A percentile compares a stretch with the other conserved stretches of the same genome.
Conservation (phyloP, 2,888 invertebrate genomes). For the Labia minor region DNA sequence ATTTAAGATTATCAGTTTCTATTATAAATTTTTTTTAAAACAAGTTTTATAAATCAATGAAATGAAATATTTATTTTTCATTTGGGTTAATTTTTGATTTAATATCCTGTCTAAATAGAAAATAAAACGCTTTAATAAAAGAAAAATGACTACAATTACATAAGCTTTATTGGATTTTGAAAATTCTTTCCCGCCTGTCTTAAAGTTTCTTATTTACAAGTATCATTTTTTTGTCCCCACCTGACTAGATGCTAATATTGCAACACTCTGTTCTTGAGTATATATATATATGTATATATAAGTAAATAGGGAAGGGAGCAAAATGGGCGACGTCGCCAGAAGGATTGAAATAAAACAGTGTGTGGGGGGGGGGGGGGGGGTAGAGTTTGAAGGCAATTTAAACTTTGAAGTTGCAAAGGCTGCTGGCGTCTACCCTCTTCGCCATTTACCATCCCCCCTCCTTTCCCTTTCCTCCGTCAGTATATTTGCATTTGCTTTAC, state of each 20-base stretch:
- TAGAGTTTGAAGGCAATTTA: background rate
- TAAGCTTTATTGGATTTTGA: background rate
- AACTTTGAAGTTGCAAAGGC: slow-evolving; percentile 13
- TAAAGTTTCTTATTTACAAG: background rate
- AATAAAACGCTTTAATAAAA: too few relatives aligned
- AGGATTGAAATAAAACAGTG: too few relatives aligned
- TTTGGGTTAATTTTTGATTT: too few relatives aligned
- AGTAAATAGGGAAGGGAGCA: background rate
- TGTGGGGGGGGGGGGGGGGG: too few relatives aligned
- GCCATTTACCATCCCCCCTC: background rate
- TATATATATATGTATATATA: background rate
- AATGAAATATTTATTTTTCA: too few relatives aligned
- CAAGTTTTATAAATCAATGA: too few relatives aligned
- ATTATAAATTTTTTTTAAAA: too few relatives aligned
- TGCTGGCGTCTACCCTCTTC: background rate
- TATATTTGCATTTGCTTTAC: slow-evolving; percentile 1
- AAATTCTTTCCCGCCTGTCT: background rate
- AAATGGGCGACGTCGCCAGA: background rate
- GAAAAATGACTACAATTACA: too few relatives aligned
- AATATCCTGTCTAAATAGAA: too few relatives aligned
- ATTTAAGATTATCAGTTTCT: too few relatives aligned
- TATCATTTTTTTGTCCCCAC: background rate
- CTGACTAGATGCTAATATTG: background rate
- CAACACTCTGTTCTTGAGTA: background rate
- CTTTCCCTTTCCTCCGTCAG: background rate